phyloP scores from a whole-genome alignment of 2,113 vertebrate genomes.

The Sula dactylatra region DNA sequence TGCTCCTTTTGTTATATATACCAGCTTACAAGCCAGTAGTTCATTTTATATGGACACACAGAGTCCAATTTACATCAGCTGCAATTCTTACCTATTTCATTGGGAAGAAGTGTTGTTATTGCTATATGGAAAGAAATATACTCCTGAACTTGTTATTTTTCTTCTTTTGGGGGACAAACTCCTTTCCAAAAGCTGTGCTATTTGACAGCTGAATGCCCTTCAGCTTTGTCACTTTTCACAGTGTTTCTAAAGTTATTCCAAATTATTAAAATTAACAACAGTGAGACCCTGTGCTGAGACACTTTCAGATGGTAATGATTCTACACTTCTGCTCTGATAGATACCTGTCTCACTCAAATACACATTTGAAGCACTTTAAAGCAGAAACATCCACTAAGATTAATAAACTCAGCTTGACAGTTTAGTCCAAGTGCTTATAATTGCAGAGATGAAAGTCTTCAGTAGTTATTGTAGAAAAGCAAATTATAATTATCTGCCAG shows the following conservation, averaged over 20 bases:
- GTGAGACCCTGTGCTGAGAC: background rate
- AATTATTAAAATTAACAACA: background rate
- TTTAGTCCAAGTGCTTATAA: constrained; percentile 4
- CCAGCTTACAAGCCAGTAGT: background rate
- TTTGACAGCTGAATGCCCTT: background rate
- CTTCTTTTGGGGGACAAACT: background rate
- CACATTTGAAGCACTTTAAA: background rate
- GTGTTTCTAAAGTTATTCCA: background rate
- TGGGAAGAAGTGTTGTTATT: background rate
- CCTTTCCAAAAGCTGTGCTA: background rate
- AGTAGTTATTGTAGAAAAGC: background rate
- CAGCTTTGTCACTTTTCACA: background rate
- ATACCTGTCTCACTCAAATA: background rate
- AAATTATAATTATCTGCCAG: constrained; percentile 8
- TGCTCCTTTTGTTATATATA: background rate
- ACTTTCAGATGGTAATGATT: background rate
- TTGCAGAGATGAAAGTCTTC: background rate
- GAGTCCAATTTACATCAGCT: background rate
- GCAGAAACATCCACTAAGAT: background rate
- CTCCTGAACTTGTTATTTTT: background rate
- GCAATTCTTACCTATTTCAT: background rate
- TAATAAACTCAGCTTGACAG: background rate
- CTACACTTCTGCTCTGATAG: background rate
- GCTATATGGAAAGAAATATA: background rate
- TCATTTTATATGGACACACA: background rate